Evolutionary conservation across 2,113 vertebrate species (phyloP).

Genomic region (Lamprologus lemairii): DNA sequence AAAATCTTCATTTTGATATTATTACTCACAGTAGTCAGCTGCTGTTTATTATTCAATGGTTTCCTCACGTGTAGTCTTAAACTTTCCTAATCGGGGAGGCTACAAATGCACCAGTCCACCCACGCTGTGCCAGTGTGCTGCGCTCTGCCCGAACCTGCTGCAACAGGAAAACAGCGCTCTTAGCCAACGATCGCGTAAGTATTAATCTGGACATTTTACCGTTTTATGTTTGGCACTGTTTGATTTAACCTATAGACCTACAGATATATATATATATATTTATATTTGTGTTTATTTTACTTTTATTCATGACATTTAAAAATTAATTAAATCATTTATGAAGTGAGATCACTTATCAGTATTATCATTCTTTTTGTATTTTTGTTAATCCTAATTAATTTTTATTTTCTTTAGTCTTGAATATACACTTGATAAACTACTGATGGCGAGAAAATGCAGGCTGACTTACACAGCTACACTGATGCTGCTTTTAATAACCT

Average conservation of each 20-base stretch:
- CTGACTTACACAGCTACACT: neutral
- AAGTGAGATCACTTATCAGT: neutral
- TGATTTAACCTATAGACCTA: neutral
- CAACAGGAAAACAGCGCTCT: neutral
- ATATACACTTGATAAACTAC: neutral
- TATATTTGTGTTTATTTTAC: neutral
- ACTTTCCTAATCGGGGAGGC: neutral
- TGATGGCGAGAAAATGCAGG: neutral
- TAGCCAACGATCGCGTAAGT: neutral
- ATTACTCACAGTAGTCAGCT: accelerated
- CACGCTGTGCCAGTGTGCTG: neutral
- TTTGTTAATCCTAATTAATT: neutral
- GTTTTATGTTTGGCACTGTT: neutral
- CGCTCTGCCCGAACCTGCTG: neutral
- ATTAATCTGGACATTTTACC: neutral
- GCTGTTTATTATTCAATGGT: neutral
- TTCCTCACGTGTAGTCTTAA: neutral
- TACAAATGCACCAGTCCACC: neutral
- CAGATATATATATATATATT: neutral
- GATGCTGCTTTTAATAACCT: conserved; percentile 17
- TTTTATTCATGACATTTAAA: neutral
- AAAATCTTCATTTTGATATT: neutral
- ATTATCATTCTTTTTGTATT: neutral
- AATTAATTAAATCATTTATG: neutral
- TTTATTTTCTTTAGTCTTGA: neutral